Conservation (phyloP, 30 jellyfish, hydroid and myxozoan species). For the Pseudorhiza aurosa region DNA sequence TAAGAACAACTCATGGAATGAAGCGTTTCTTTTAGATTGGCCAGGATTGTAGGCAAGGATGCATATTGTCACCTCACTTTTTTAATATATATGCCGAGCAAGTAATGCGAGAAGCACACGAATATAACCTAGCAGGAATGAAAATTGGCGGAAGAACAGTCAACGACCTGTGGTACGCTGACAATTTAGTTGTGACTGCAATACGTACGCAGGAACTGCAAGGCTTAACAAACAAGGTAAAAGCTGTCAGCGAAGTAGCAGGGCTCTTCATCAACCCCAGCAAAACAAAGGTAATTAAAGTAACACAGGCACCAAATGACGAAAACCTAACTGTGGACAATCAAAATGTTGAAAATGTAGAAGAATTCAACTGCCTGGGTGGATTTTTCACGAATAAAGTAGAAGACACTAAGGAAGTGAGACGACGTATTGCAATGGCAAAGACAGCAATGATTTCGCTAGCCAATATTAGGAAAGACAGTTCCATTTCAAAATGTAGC, state of each 20-base stretch:
- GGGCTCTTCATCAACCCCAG: constrained; percentile 20
- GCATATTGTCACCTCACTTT: neutral
- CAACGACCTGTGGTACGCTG: constrained; percentile 29
- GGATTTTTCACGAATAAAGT: constrained; percentile 11
- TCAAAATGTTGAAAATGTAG: constrained; percentile 46
- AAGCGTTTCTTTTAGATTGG: neutral
- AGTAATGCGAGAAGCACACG: neutral
- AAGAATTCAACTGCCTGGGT: constrained; percentile 22
- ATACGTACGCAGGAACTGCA: neutral
- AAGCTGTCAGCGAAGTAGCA: constrained; percentile 13
- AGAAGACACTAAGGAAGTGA: constrained; percentile 7
- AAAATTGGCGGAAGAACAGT: constrained; percentile 19
- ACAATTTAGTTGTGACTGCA: neutral
- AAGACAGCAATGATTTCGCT: neutral
- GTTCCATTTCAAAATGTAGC: no score
- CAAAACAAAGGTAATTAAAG: constrained; percentile 22
- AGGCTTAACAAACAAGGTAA: neutral
- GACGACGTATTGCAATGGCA: constrained; percentile 1
- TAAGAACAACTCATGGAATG: neutral
- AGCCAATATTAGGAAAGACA: no score
- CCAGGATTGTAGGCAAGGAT: neutral
- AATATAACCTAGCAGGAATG: constrained; percentile 1
- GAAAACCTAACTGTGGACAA: constrained; percentile 16
- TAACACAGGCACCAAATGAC: neutral
- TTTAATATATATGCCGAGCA: neutral